Percentiles rank a stretch among this genome's conserved stretches.
These are phyloP conservation scores for Tetropium fuscum DNA, from an alignment of 2,888 invertebrate genomes.

Conservation along the genomic window DNA sequence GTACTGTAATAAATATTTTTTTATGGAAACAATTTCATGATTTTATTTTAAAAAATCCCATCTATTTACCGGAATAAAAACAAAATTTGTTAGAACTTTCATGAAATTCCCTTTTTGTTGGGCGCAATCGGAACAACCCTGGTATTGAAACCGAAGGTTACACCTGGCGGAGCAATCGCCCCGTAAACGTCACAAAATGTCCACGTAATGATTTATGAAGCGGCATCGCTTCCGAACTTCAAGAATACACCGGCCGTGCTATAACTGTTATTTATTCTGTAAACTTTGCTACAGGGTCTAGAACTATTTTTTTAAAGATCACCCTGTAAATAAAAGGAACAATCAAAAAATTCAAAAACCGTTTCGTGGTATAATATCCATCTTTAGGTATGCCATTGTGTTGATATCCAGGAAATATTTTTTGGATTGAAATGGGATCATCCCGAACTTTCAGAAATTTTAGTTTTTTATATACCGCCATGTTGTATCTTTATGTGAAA, in stretches of 20 bases:
- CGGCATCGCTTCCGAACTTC: not conserved
- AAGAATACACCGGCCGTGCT: not conserved
- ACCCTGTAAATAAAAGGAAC: no score
- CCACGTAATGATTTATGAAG: not conserved
- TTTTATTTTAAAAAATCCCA: not conserved
- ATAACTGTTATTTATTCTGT: conserved; percentile 31
- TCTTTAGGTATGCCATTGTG: no score
- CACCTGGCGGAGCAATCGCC: not conserved
- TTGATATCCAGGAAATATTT: no score
- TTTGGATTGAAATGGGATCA: no score
- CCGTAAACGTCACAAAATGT: not conserved
- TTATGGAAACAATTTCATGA: not conserved
- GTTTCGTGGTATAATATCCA: no score
- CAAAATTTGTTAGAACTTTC: not conserved
- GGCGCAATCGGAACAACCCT: not conserved
- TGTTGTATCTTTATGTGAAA: no score
- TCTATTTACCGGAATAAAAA: not conserved
- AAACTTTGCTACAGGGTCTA: no score
- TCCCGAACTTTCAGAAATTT: no score
- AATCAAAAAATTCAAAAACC: no score
- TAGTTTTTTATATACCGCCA: no score
- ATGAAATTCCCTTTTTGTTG: conserved; percentile 6
- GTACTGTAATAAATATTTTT: conserved; percentile 1
- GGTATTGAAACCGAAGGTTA: not conserved
- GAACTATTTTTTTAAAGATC: no score